Base-by-base conservation (phyloP, 2,797 vertebrate genomes). In the Poeciliopsis paucimaculata region DNA sequence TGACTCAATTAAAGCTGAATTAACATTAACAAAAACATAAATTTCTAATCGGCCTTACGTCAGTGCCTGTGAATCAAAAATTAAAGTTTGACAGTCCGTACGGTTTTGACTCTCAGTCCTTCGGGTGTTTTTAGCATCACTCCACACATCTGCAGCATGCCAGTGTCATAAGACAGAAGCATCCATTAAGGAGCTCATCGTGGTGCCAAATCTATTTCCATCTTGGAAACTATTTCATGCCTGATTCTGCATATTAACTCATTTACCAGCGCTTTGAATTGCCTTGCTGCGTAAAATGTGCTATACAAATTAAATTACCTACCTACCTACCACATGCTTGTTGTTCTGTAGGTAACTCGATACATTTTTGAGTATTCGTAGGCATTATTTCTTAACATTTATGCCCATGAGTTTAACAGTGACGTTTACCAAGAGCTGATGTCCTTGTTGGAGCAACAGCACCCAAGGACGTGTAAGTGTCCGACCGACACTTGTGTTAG, bases 401-500 rank as follows among this genome's bases (percentile, higher is more conserved):
- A 70, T 86, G 68, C 81, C 53, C 79, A 45, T 78, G 18, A 71
- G 49, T 89, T 76, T 75, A 78, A 77, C 73, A 78, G 55, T 72
- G 68, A 73, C 80, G 82, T 83, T 90, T 85, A 82, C 73, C 64
- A 72, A 75, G 82, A 73, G 78, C 75, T 83, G 82, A 77, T 86
- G 87, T 83, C 84, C 87, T 80, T 83, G 79, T 83, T 82, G 84
- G 74, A 82, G 83, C 76, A 86, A 60, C 34, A 76, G 80, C 28
- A 83, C 83, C 85, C 0, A 13, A 86, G 83, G 91, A 89, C 71
- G n/a, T 84, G 82, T 86, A 86, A 81, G 79, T 81, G 79, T 88
- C 85, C 82, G 87, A 91, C 86, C 87, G 88, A 86, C 87, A 66
- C 81, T 26, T 73, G 82, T 83, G 91, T 93, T 85, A 94, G 83